phyloP scores from a whole-genome alignment of 1,140 invertebrate genomes.

The Philotrypesis tridentata region DNA sequence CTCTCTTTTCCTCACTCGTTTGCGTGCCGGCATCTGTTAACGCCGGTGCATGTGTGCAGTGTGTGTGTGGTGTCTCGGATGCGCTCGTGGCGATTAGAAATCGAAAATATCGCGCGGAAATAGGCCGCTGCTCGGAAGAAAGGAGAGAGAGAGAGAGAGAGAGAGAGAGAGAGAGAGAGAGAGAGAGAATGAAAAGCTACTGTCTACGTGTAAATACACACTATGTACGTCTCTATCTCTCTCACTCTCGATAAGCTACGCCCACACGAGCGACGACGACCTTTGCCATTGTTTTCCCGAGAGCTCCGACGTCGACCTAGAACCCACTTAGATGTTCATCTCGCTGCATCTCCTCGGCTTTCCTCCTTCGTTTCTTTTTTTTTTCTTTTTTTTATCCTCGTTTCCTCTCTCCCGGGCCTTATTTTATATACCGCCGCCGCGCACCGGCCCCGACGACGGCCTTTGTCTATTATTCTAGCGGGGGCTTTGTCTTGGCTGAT shows the following conservation, averaged over 20 bases:
- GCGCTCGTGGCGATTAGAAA: slow-evolving; percentile 10
- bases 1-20: neutral
- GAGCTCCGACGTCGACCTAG: neutral
- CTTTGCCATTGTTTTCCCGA: slow-evolving; percentile 33
- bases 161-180: too few species aligned
- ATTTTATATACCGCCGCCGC: too few species aligned
- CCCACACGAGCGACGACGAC: neutral
- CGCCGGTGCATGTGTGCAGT: neutral
- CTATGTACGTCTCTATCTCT: too few species aligned
- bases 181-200: neutral
- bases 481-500: neutral
- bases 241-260: slow-evolving; percentile 13
- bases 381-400: too few species aligned
- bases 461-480: neutral
- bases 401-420: neutral
- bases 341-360: slow-evolving; percentile 37
- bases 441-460: neutral
- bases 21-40: slow-evolving; percentile 31
- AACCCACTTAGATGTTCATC: slow-evolving; percentile 48
- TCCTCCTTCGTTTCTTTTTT: neutral
- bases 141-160: too few species aligned
- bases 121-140: neutral
- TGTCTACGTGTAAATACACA: neutral
- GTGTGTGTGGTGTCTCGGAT: neutral
- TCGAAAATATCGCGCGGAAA: slow-evolving; percentile 22